These are phyloP conservation scores for Hydrotaea diabolus DNA, from an alignment of 2,888 invertebrate genomes.

Conservation along the genomic window DNA sequence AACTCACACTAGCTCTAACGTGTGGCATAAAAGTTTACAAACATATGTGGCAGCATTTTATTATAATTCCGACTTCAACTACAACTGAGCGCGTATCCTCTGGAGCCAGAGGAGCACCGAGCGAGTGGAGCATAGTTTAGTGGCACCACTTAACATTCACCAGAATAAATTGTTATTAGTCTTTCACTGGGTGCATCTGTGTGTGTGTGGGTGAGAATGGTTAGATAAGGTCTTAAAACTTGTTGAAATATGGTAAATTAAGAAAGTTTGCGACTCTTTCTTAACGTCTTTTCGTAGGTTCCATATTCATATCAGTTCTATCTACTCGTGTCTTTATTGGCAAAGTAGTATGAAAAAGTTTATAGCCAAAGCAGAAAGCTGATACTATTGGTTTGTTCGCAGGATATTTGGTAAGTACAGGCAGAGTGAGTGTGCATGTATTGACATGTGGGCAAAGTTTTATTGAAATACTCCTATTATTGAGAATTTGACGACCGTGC, in stretches of 20 bases:
- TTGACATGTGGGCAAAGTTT: slow-evolving; percentile 11
- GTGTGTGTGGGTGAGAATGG: not conserved
- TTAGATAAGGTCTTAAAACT: slow-evolving; percentile 44
- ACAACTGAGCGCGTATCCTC: slow-evolving; percentile 1
- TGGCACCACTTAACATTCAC: not conserved
- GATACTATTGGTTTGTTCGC: not conserved
- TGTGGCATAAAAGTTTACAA: slow-evolving; percentile 35
- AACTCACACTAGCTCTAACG: not conserved
- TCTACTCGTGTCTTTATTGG: not conserved
- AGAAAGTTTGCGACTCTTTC: slow-evolving; percentile 47
- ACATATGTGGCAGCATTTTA: slow-evolving; percentile 57
- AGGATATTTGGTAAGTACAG: slow-evolving; percentile 32
- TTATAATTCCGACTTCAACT: slow-evolving; percentile 30
- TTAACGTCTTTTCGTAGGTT: not conserved
- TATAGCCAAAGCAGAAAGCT: not conserved
- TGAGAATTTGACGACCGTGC: not conserved
- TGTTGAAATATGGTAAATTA: slow-evolving; percentile 60
- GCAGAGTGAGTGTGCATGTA: not conserved
- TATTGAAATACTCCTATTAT: slow-evolving; percentile 23
- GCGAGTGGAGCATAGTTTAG: not conserved
- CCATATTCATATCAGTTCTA: not conserved
- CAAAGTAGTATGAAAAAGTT: slow-evolving; percentile 8
- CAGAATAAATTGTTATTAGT: slow-evolving; percentile 31
- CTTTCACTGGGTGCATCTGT: not conserved
- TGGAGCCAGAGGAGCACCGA: not conserved